Base-by-base conservation (phyloP, 2,888 invertebrate species). In the Mythimna lalbum region DNA sequence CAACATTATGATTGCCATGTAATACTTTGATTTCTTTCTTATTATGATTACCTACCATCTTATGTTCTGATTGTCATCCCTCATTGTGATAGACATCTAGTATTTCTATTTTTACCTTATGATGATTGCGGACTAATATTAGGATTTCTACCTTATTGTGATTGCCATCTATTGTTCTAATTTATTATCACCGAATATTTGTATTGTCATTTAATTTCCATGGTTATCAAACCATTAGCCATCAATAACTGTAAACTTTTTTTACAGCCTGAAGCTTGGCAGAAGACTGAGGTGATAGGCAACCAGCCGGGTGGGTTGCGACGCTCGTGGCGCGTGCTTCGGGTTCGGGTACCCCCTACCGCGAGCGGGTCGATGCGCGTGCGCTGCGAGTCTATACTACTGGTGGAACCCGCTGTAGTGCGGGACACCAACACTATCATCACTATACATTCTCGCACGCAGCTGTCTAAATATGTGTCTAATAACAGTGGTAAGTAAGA, bases 381-480 rank as follows among this genome's bases (percentile, higher is more conserved):
- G 57, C 91, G 94, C 27, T 96, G 95, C 89, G 95, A 95, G 80
- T 90, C 95, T 0, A 87, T 90, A 60, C 88, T 95, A 23, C 78
- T 85, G 14, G 94, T 95, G 2, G 94, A 95, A 68, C 95, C 95
- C 2, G 94, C 95, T 0, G 95, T 94, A 23, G 89, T 93, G 21
- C 85, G 93, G 52, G 94, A 94, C 43, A 83, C 91, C 0, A 86
- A 87, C 50, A 85, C 92, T 14, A 89, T 93, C 65, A 91, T 96
- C 76, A 95, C 95, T 49, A 91, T 96, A 77, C 91, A 93, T 78
- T 94, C 95, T 5, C 92, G 89, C 52, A 95, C 96, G 36, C 93
- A 94, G 76, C 84, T 94, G n/a, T 95, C 95, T 6, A 96, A 95
- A 91, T 96, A 93, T 77, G 94, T 95, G 62, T 92, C 95, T 73